Evolutionary conservation across 1,140 invertebrate genomes (phyloP), one percentile per base, ranked within the genome.

Genomic region (Cotesia vestalis): DNA sequence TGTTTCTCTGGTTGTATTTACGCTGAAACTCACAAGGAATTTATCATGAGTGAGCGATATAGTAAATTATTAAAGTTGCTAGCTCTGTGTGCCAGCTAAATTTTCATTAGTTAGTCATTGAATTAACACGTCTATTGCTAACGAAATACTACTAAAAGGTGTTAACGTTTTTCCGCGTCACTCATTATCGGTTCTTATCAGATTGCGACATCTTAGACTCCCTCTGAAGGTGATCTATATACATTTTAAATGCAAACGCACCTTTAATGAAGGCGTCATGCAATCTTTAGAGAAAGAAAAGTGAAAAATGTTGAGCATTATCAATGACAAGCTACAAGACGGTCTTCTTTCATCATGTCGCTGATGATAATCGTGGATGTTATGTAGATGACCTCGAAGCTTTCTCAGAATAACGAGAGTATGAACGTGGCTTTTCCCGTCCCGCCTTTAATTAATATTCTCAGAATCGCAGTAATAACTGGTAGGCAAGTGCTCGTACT

Each of bases 361-460:
- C 2, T 27, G 27, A 27, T 27, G 27, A 27, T 27, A 27, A 27
- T 27, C 27, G 27, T 27, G 27, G 27, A 27, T 27, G 27, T 27
- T 27, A 27, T 27, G 27, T 27, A 27, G 27, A 52, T 27, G 70
- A 72, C 70, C 70, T 72, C 63, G 62, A 57, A 36, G 12, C 38
- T 57, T 72, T 72, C 70, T 60, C 5, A 66, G 70, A 72, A 72
- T 34, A 27, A 17, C 34, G 14, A 52, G 27, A 61, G 14, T 62
- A 20, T 20, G 34, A 34, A 36, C 51, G 17, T 52, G 62, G 61
- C 66, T 71, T 71, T 66, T 35, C 35, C 51, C 27, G 55, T 61
- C 62, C 60, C 53, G 70, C 62, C 63, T 72, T 72, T 72, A 72
- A 72, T 72, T 72, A 72, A 72, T 72, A 72, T 72, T 72, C 70